Conservation (phyloP, 2,113 vertebrate genomes). For the Hippocampus mohnikei region DNA sequence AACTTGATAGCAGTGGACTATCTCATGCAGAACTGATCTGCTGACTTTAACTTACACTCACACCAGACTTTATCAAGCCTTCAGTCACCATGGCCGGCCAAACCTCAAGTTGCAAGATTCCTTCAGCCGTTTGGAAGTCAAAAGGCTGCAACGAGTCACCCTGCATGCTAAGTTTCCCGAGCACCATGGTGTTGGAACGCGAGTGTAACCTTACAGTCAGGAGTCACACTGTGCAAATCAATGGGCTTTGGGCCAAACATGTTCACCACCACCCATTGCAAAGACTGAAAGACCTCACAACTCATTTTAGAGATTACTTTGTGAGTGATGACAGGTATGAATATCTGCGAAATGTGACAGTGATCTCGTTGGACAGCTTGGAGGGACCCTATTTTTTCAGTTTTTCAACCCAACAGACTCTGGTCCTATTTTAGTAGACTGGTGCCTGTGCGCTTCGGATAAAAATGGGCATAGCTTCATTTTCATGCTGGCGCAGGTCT, state of each 20-base stretch:
- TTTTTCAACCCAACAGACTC: not conserved
- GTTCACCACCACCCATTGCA: conserved; percentile 40
- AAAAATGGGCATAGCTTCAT: too few species aligned
- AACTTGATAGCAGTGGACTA: conserved; percentile 32
- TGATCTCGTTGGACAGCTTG: not conserved
- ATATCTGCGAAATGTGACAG: not conserved
- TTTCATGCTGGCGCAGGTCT: too few species aligned
- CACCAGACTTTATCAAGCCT: conserved; percentile 37
- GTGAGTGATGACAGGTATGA: not conserved
- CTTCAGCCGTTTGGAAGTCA: conserved; percentile 57
- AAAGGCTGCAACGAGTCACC: not conserved
- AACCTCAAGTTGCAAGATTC: conserved; percentile 39
- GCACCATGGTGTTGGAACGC: conserved; percentile 23
- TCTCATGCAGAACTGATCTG: conserved; percentile 21
- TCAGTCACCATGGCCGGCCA: conserved; percentile 27
- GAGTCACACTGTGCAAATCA: conserved; percentile 32
- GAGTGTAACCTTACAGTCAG: conserved; percentile 43
- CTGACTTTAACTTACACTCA: conserved; percentile 38
- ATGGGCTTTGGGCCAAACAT: conserved; percentile 37
- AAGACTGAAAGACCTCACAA: conserved; percentile 4
- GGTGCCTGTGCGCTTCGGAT: too few species aligned
- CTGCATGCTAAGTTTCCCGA: conserved; percentile 35
- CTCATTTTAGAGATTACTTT: not conserved
- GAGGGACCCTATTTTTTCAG: not conserved
- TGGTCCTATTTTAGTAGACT: not conserved